phyloP scores from a whole-genome alignment of 2,797 vertebrate genomes.

The Alfaro cultratus region DNA sequence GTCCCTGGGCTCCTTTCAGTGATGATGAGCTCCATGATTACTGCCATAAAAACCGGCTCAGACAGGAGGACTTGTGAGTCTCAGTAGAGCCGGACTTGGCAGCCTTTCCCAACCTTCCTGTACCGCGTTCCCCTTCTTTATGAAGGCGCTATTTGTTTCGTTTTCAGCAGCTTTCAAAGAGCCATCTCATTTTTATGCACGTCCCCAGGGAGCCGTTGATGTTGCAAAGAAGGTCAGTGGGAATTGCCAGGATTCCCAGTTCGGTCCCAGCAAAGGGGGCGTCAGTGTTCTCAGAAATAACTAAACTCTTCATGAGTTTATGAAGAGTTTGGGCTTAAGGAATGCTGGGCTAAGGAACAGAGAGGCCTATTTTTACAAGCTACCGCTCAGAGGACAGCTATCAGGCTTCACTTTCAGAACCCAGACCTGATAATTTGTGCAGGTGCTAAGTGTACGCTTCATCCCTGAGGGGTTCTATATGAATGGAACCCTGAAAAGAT shows the following conservation, averaged over 20 bases:
- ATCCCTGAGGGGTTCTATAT: constrained; percentile 7
- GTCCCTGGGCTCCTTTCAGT: constrained; percentile 20
- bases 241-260: constrained; percentile 66
- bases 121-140: constrained; percentile 53
- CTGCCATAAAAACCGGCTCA: constrained; percentile 32
- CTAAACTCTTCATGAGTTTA: constrained; percentile 48
- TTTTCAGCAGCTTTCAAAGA: constrained; percentile 52
- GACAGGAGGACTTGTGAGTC: constrained; percentile 27
- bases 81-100: constrained; percentile 57
- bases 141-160: constrained; percentile 24
- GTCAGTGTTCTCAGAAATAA: constrained; percentile 47
- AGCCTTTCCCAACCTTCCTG: constrained; percentile 3
- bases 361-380: constrained; percentile 51
- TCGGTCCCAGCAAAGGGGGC: constrained; percentile 66
- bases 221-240: constrained; percentile 63
- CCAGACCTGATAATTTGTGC: constrained; percentile 52
- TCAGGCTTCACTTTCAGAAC: constrained; percentile 48
- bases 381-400: constrained; percentile 6
- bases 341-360: constrained; percentile 21
- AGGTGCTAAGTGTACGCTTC: constrained; percentile 32
- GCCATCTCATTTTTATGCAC: constrained; percentile 67
- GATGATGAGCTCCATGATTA: constrained; percentile 42
- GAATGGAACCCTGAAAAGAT: constrained; percentile 36
- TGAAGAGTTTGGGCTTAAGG: too few species aligned
- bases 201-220: constrained; percentile 50